Conservation (phyloP, 2,113 vertebrate species). For the Indri indri region DNA sequence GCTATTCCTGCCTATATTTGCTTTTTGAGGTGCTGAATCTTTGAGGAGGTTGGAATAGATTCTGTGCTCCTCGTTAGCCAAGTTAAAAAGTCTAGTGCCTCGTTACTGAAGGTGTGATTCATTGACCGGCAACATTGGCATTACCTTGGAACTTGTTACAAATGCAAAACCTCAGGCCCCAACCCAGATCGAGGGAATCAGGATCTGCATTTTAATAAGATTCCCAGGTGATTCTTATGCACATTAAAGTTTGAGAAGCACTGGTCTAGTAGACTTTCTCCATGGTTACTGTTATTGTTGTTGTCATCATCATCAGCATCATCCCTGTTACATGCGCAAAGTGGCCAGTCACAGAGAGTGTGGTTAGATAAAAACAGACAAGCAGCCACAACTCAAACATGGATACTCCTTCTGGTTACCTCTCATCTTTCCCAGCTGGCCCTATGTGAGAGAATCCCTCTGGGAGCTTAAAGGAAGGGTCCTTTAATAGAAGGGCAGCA, state of each 20-base stretch:
- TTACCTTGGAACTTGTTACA: background rate
- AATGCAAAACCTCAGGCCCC: background rate
- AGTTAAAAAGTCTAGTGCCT: background rate
- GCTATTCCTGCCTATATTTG: background rate
- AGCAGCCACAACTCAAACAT: background rate
- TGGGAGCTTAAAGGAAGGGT: background rate
- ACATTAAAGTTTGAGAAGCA: background rate
- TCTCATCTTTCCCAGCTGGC: background rate
- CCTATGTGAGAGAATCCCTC: background rate
- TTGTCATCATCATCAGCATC: background rate
- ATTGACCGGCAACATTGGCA: background rate
- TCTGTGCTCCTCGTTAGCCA: background rate
- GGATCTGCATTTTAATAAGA: background rate
- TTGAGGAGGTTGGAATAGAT: conserved; percentile 12
- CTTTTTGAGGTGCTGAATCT: background rate
- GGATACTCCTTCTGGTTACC: background rate
- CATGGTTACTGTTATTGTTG: background rate
- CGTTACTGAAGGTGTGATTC: background rate
- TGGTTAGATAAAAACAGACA: background rate
- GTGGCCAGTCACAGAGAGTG: background rate
- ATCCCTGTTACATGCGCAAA: background rate
- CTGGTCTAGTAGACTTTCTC: background rate
- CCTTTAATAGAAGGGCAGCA: background rate
- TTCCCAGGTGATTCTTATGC: background rate
- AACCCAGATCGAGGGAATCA: background rate